Conservation (phyloP, 2,113 vertebrate species). For the Platanista minor region DNA sequence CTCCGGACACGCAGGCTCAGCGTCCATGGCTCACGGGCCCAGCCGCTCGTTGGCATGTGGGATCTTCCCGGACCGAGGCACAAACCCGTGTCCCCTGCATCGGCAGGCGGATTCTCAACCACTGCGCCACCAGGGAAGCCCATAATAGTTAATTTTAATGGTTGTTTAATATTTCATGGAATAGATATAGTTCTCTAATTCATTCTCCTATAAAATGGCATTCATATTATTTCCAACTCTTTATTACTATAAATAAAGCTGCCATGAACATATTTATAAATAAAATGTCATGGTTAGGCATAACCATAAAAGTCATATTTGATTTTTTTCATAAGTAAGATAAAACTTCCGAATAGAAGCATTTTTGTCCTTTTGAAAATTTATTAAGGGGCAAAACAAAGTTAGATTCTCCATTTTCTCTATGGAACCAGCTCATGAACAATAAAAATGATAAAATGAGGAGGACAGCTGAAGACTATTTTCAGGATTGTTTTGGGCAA, state of each 20-base stretch:
- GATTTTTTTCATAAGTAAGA: conserved; percentile 1
- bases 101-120: too few relatives aligned
- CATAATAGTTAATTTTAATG: not conserved
- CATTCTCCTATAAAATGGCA: not conserved
- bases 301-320: not conserved
- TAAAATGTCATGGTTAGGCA: not conserved
- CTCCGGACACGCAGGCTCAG: too few relatives aligned
- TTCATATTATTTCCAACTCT: conserved; percentile 17
- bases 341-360: not conserved
- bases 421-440: not conserved
- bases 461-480: not conserved
- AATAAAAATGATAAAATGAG: not conserved
- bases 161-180: not conserved
- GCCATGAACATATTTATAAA: not conserved
- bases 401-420: not conserved
- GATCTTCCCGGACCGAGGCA: too few relatives aligned
- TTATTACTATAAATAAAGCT: not conserved
- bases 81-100: too few relatives aligned
- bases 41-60: too few relatives aligned
- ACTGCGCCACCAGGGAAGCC: too few relatives aligned
- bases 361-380: not conserved
- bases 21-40: too few relatives aligned
- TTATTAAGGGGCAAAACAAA: not conserved
- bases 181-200: not conserved
- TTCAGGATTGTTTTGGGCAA: not conserved